These are phyloP conservation scores for Chiloscyllium punctatum DNA, from an alignment of 2,797 vertebrate species.

Conservation along the genomic window DNA sequence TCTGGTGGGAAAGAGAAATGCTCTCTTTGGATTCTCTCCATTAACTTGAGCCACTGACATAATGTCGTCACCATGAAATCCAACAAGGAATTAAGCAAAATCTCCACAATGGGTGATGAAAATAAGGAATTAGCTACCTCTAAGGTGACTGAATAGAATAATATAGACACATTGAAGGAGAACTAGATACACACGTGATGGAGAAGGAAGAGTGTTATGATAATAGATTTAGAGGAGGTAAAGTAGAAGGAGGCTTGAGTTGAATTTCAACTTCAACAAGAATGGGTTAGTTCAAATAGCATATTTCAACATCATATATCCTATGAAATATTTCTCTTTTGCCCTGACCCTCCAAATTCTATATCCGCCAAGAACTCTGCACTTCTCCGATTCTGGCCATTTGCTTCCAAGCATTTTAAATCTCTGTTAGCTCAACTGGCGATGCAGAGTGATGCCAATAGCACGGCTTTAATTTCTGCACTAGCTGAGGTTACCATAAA, in stretches of 20 bases:
- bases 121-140: background rate
- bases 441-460: too few species aligned
- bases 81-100: background rate
- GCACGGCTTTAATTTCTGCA: too few species aligned
- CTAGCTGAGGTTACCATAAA: too few species aligned
- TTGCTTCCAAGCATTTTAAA: background rate
- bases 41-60: background rate
- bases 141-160: background rate
- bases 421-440: too few species aligned
- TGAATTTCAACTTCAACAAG: too few species aligned
- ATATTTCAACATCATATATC: background rate
- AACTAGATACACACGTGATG: background rate
- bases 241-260: background rate
- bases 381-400: background rate
- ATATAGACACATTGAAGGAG: background rate
- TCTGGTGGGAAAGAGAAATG: too few species aligned
- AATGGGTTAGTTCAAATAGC: too few species aligned
- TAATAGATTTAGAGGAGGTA: background rate
- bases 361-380: background rate
- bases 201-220: background rate
- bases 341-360: background rate
- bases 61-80: background rate
- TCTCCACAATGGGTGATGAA: background rate
- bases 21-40: too few species aligned
- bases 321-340: background rate